A percentile compares a stretch with the other conserved stretches of the same genome.
phyloP scores from a whole-genome alignment of 1,140 invertebrate species.

The Argopecten irradians region DNA sequence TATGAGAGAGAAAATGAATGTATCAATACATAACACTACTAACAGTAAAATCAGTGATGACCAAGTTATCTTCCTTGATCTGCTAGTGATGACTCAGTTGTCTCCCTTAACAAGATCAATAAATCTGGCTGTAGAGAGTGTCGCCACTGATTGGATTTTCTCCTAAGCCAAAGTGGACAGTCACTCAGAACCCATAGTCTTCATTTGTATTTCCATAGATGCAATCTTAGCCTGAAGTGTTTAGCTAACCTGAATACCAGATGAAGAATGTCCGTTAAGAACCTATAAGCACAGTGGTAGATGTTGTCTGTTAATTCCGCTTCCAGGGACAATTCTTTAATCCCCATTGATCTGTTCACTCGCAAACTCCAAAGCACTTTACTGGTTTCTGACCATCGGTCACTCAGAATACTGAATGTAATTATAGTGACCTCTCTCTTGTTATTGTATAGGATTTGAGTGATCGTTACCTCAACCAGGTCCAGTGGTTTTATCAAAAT shows the following conservation, averaged over 20 bases:
- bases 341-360: not conserved
- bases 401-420: not conserved
- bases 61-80: not conserved
- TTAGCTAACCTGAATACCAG: not conserved
- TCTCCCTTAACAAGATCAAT: not conserved
- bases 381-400: not conserved
- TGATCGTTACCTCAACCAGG: not conserved
- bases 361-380: not conserved
- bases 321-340: not conserved
- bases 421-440: not conserved
- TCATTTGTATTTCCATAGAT: not conserved
- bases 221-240: not conserved
- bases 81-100: not conserved
- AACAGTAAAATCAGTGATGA: not conserved
- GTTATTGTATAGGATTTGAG: not conserved
- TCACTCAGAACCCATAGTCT: not conserved
- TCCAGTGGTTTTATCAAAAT: not conserved
- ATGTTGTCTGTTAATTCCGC: not conserved
- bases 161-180: not conserved
- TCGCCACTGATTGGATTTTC: slow-evolving; percentile 15
- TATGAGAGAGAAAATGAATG: not conserved
- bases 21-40: not conserved
- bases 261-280: not conserved
- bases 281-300: not conserved
- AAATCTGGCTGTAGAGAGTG: not conserved